Percentiles rank a stretch among this genome's conserved stretches.
These are phyloP conservation scores for Hydraecia micacea DNA, from an alignment of 2,888 invertebrate species.

Conservation along the genomic window DNA sequence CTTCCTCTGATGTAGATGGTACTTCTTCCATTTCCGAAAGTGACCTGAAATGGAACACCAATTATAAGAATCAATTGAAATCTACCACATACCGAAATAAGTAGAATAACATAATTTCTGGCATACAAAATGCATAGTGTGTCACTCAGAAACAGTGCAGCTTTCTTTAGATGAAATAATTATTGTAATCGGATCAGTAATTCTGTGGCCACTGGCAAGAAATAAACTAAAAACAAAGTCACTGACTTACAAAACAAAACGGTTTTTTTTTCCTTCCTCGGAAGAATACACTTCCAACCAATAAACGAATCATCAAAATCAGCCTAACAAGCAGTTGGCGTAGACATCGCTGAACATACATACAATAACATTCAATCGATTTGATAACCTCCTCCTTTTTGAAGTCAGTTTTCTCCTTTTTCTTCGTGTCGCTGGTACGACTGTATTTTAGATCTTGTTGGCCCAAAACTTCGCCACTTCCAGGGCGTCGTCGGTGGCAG, in stretches of 20 bases:
- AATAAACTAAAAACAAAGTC: constrained; percentile 1
- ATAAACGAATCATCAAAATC: background rate
- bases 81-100: background rate
- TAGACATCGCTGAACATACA: background rate
- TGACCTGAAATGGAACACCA: constrained; percentile 68
- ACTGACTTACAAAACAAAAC: background rate
- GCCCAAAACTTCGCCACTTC: too few relatives aligned
- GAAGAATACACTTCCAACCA: too few relatives aligned
- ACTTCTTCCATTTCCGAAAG: constrained; percentile 76
- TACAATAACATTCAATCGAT: background rate
- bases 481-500: too few relatives aligned
- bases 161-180: background rate
- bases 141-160: background rate
- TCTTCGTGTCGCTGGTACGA: too few relatives aligned
- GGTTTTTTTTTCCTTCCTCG: background rate
- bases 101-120: background rate
- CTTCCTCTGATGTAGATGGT: constrained; percentile 72
- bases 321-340: background rate
- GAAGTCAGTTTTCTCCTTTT: background rate
- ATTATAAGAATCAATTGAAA: constrained; percentile 2
- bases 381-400: background rate
- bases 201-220: background rate
- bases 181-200: background rate
- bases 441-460: too few relatives aligned
- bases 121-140: background rate